phyloP scores from a whole-genome alignment of 2,888 invertebrate species.

The Nomada hirtipes region DNA sequence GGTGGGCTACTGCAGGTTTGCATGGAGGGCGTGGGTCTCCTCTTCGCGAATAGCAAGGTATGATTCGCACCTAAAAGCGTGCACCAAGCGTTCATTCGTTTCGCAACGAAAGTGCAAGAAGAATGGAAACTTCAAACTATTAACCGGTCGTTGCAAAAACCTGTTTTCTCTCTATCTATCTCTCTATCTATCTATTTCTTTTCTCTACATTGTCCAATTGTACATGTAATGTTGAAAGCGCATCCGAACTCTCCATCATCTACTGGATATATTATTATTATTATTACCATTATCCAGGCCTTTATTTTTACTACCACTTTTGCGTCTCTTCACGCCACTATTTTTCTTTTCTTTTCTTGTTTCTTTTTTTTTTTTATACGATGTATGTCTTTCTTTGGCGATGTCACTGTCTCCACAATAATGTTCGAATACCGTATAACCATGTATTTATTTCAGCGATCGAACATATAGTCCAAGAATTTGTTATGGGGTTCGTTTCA shows the following conservation, averaged over 20 bases:
- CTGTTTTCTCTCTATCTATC: constrained; percentile 43
- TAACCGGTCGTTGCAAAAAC: constrained; percentile 50
- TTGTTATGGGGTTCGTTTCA: constrained; percentile 41
- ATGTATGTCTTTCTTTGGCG: constrained; percentile 38
- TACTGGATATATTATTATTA: constrained; percentile 13
- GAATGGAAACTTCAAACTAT: constrained; percentile 55
- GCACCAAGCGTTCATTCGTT: constrained; percentile 39
- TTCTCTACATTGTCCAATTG: constrained; percentile 52
- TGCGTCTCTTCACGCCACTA: background rate
- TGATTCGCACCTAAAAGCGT: constrained; percentile 71
- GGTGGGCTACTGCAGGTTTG: constrained; percentile 99
- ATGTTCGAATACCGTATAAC: constrained; percentile 82
- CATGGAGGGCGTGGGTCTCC: constrained; percentile 99
- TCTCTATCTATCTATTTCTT: constrained; percentile 22
- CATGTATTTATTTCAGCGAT: constrained; percentile 83
- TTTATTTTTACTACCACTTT: constrained; percentile 18
- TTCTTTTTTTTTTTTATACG: constrained; percentile 21
- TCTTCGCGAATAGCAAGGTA: constrained; percentile 99
- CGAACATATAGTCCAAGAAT: constrained; percentile 38
- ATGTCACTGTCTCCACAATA: constrained; percentile 53
- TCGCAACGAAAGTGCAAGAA: constrained; percentile 46
- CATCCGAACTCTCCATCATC: constrained; percentile 32
- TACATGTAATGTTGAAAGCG: constrained; percentile 61
- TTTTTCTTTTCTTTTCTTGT: background rate
- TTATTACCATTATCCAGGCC: background rate